These are phyloP conservation scores for Aplysia californica DNA, from an alignment of 1,140 invertebrate species.

Conservation along the genomic window DNA sequence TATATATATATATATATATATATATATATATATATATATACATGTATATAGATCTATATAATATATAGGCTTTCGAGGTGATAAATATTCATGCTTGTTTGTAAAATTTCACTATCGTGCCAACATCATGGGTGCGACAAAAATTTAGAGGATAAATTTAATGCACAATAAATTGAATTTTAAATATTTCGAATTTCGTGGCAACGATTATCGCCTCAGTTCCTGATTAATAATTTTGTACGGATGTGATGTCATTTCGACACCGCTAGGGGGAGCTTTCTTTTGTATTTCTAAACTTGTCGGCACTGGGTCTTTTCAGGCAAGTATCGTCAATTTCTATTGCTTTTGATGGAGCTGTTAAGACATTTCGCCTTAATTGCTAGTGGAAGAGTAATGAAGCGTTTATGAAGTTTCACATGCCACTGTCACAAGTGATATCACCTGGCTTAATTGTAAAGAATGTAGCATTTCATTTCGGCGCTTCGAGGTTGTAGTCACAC, in stretches of 20 bases:
- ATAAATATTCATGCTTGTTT: too few species aligned
- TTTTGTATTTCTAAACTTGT: conserved; percentile 30
- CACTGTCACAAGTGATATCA: not conserved
- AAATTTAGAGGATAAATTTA: too few species aligned
- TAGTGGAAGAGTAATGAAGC: not conserved
- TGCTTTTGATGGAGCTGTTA: not conserved
- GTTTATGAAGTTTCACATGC: not conserved
- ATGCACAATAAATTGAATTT: too few species aligned
- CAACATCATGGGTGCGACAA: too few species aligned
- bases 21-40: too few species aligned
- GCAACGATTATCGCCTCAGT: too few species aligned
- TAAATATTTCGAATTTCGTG: too few species aligned
- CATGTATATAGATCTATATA: too few species aligned
- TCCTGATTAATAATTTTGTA: too few species aligned
- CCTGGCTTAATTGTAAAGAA: not conserved
- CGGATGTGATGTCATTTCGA: conserved; percentile 27
- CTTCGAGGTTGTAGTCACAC: not conserved
- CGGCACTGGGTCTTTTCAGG: not conserved
- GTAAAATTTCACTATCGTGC: too few species aligned
- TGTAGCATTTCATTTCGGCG: not conserved
- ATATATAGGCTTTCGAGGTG: too few species aligned
- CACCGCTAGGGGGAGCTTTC: conserved; percentile 37
- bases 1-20: too few species aligned
- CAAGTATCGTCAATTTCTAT: not conserved
- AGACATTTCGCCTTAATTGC: not conserved